Evolutionary conservation across 2,113 vertebrate species (phyloP).

Genomic region (Laticauda colubrina): DNA sequence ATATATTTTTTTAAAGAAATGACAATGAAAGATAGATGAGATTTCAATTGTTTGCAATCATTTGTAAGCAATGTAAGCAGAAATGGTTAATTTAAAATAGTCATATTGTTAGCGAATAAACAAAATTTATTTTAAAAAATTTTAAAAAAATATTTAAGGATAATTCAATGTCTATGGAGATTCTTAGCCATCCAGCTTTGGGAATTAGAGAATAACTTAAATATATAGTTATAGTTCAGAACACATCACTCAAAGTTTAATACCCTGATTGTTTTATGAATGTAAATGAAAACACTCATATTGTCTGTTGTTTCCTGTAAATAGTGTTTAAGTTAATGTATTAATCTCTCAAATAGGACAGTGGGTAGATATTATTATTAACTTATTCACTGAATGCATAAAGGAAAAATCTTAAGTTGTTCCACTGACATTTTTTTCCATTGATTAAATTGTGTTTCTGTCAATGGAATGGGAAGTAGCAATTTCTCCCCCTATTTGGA

Average conservation of each 20-base stretch:
- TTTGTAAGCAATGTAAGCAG: not conserved
- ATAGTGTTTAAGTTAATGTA: not conserved
- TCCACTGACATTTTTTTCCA: not conserved
- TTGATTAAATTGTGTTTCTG: not conserved
- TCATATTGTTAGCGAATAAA: not conserved
- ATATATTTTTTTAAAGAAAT: not conserved
- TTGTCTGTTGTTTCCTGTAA: not conserved
- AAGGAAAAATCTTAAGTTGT: not conserved
- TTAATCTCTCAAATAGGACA: not conserved
- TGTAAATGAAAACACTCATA: not conserved
- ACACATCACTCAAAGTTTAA: not conserved
- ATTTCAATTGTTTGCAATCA: not conserved
- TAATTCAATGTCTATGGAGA: not conserved
- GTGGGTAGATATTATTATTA: not conserved
- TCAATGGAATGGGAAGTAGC: not conserved
- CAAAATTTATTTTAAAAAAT: not conserved
- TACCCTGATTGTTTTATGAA: not conserved
- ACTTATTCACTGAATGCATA: not conserved
- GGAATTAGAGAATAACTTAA: not conserved
- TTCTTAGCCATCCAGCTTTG: too few species aligned
- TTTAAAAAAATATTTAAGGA: not conserved
- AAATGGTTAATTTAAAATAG: not conserved
- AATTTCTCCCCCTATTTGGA: not conserved
- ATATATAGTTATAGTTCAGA: not conserved
- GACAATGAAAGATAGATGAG: not conserved